These are phyloP conservation scores for Sanderia malayensis DNA, from an alignment of 30 jellyfish, hydroid and myxozoan species.

Conservation along the genomic window DNA sequence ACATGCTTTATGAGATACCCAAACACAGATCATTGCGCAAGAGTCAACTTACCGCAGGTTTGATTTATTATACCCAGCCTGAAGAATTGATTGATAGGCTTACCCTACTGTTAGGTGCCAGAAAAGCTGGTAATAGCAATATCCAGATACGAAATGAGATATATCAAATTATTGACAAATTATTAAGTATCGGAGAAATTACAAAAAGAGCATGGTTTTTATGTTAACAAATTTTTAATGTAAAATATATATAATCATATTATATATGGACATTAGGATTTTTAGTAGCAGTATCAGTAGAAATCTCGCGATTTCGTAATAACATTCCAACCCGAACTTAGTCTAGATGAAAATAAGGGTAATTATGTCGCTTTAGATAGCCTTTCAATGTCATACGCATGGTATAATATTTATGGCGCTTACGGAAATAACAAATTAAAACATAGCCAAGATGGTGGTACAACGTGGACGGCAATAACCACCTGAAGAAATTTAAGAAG, in stretches of 20 bases:
- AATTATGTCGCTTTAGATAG: constrained; percentile 17
- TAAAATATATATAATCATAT: too few species aligned
- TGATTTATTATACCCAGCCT: constrained; percentile 27
- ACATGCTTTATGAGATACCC: constrained; percentile 26
- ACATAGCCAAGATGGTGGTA: too few species aligned
- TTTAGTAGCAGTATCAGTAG: constrained; percentile 7
- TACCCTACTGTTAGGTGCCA: constrained; percentile 15
- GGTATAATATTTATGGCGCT: constrained; percentile 16
- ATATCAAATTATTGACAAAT: constrained; percentile 19
- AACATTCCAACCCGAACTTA: constrained; percentile 5
- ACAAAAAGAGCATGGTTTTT: constrained; percentile 15
- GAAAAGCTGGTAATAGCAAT: constrained; percentile 20
- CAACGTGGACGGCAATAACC: too few species aligned
- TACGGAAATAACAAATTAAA: too few species aligned
- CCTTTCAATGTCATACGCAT: constrained; percentile 19
- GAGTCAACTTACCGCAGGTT: constrained; percentile 6
- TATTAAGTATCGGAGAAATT: neutral
- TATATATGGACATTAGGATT: constrained; percentile 16
- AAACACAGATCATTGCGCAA: constrained; percentile 19
- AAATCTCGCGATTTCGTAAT: constrained; percentile 16
- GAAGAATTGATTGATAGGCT: constrained; percentile 16
- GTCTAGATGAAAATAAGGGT: constrained; percentile 3
- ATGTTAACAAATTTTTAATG: constrained; percentile 15
- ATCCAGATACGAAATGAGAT: constrained; percentile 9
- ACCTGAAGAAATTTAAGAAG: too few species aligned